These are phyloP conservation scores for Xanthia icteritia DNA, from an alignment of 2,888 invertebrate species.

Conservation along the genomic window DNA sequence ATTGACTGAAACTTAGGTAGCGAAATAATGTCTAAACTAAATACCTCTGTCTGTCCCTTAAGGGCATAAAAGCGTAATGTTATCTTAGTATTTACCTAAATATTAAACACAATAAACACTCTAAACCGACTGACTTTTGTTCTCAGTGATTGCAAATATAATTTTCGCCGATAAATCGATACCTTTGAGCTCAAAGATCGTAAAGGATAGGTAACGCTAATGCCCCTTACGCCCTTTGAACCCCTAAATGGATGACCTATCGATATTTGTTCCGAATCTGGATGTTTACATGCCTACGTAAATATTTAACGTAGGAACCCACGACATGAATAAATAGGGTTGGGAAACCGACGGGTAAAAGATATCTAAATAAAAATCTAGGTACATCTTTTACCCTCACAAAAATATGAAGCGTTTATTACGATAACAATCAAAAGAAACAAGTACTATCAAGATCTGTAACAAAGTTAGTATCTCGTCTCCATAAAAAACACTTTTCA, in stretches of 20 bases:
- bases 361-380: constrained; percentile 3
- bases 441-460: constrained; percentile 44
- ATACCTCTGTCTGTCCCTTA: background rate
- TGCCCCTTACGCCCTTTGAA: constrained; percentile 32
- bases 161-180: constrained; percentile 37
- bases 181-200: constrained; percentile 41
- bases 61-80: background rate
- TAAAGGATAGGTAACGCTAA: constrained; percentile 15
- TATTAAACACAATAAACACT: background rate
- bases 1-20: too few species aligned
- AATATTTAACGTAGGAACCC: constrained; percentile 31
- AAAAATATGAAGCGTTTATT: constrained; percentile 40
- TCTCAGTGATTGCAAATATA: constrained; percentile 41
- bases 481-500: constrained; percentile 66
- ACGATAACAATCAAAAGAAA: constrained; percentile 43
- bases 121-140: constrained; percentile 12
- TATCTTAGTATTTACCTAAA: background rate
- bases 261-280: constrained; percentile 34
- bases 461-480: constrained; percentile 53
- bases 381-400: constrained; percentile 1
- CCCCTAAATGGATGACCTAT: constrained; percentile 36
- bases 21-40: background rate
- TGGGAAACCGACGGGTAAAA: constrained; percentile 1
- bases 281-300: constrained; percentile 30
- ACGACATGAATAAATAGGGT: constrained; percentile 33